Evolutionary conservation across 2,888 invertebrate species (phyloP), one percentile per base, ranked within the genome.

Genomic region (Rhimphoctona megacephalus): DNA sequence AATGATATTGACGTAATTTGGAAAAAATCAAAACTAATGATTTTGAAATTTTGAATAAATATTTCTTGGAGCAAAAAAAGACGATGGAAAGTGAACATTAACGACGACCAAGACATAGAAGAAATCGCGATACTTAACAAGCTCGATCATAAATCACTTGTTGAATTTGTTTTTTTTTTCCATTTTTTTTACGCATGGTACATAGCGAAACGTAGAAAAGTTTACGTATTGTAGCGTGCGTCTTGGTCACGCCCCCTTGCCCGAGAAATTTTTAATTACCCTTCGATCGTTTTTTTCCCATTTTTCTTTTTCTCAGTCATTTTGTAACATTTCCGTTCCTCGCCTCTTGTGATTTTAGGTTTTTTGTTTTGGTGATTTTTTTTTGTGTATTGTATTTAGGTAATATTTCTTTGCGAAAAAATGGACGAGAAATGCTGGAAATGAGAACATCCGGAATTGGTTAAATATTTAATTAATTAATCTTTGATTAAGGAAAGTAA

Each of bases 161-260:
- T 17, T n/a, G 49, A 52, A 73, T 52, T 83, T 74, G 1, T 46
- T 36, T 17, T 17, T 69, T 33, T 36, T 43, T 49, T 25, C 14
- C 0, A 33, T 73, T 17, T 61, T 61, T 30, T 54, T 52, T 22
- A 54, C 54, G 22, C 54, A 22, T 54, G 22, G 25, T 14, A 33
- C 64, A n/a, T n/a, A 46, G 74, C 46, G 39, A 66, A 77, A 64
- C 76, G 72, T 49, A 82, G 82, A 78, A 86, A 83, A 72, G 43
- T 82, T 83, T 22, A 52, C 49, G 66, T 61, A 25, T 11, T 36
- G 36, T 83, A 43, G 85, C 86, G 83, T 83, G 86, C 76, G 49
- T 70, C 70, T 80, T 17, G 49, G 86, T 86, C 83, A 83, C 83
- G 86, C 86, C 76, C 76, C 39, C 80, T 36, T 80, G 77, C 76